Evolutionary conservation across 2,797 vertebrate species (phyloP), one percentile per base, ranked within the genome.

Genomic region (Sandelia bainsii): DNA sequence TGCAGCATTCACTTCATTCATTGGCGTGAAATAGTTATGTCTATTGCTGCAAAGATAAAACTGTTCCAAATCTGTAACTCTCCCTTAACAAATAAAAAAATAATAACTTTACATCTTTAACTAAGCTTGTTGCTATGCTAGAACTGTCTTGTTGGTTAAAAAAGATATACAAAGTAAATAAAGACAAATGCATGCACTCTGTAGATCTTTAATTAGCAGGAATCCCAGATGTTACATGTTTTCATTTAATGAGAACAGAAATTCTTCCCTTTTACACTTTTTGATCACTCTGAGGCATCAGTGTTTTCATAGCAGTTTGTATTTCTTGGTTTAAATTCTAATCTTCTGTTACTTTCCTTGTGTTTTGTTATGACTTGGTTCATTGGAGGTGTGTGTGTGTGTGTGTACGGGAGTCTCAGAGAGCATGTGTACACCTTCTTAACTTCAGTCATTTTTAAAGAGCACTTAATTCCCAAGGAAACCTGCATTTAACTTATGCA

Each of bases 401-500:
- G 2, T 20, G 4, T 1, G 1, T 34, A 27, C 32, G 11, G 20
- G 4, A 46, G 50, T 49, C 10, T 42, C 4, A 16, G 16, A 16
- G 40, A 6, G 16, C 12, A 11, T 17, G 11, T 65, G 39, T 12
- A 23, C 56, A 69, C 39, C 23, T 72, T 56, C 61, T 65, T 46
- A 40, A 75, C 61, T 45, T 77, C 22, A 64, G 39, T 67, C 57
- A 69, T 75, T 70, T 81, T 69, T 32, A 64, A 81, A 51, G 29
- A 62, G 46, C 42, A 25, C n/a, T 52, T 69, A 81, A 83, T 71
- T 80, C 82, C 46, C 74, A 59, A 25, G 64, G 67, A 83, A 73
- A 69, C 66, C 71, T 37, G 23, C 34, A 72, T 88, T 89, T 86
- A 79, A 81, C 82, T 77, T 68, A 57, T 79, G 62, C 80, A 51